Evolutionary conservation across 2,797 vertebrate species (phyloP).

Genomic region (Megalops cyprinoides): DNA sequence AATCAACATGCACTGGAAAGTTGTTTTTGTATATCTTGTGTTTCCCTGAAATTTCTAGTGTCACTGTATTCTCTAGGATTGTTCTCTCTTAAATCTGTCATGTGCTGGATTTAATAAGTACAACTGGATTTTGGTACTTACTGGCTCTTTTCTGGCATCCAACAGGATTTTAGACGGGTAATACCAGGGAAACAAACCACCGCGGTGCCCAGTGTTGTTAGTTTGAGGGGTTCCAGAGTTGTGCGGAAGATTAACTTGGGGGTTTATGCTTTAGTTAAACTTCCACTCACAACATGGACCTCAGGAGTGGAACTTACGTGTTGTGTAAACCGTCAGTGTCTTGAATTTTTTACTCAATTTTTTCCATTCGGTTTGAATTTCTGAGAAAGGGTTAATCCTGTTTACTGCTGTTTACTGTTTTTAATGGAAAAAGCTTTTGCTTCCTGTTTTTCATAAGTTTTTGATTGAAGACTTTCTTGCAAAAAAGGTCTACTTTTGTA

Average conservation of each 20-base stretch:
- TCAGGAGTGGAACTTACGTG: conserved; percentile 60
- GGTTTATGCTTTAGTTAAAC: background rate
- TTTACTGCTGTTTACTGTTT: conserved; percentile 40
- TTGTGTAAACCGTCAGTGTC: conserved; percentile 76
- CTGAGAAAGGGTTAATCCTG: conserved; percentile 61
- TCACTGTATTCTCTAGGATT: conserved; percentile 67
- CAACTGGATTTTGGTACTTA: conserved; percentile 42
- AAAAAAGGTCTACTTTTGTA: conserved; percentile 66
- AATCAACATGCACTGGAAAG: conserved; percentile 84
- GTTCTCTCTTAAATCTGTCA: conserved; percentile 48
- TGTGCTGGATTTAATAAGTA: conserved; percentile 51
- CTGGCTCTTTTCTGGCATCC: conserved; percentile 54
- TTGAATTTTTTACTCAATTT: conserved; percentile 74
- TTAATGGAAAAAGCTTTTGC: conserved; percentile 28
- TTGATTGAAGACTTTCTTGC: conserved; percentile 60
- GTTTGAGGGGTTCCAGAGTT: conserved; percentile 53
- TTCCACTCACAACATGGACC: conserved; percentile 11
- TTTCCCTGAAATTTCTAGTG: conserved; percentile 65
- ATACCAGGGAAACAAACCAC: conserved; percentile 69
- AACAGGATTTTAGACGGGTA: conserved; percentile 62
- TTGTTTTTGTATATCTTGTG: conserved; percentile 71
- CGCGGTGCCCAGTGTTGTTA: conserved; percentile 65
- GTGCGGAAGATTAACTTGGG: conserved; percentile 44
- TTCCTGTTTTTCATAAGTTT: conserved; percentile 45
- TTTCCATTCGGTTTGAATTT: conserved; percentile 67